Evolutionary conservation across 2,888 invertebrate species (phyloP), one percentile per base, ranked within the genome.

Genomic region (Crossocerus cetratus): DNA sequence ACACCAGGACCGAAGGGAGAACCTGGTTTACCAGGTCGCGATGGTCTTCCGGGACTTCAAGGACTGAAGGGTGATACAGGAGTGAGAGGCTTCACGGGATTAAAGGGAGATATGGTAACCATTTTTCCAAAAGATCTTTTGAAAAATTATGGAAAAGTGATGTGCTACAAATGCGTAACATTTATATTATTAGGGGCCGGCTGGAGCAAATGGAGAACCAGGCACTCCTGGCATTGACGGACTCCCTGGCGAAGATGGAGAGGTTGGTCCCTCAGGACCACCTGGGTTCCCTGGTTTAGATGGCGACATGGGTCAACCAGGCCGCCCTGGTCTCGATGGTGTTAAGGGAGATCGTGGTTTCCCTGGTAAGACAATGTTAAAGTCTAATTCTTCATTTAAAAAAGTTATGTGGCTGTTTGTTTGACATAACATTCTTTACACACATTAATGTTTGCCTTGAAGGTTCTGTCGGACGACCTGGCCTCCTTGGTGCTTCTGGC

Each of bases 221-320:
- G 94, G 94, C 8, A 77, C 89, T 63, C 93, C 93, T 61, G 94
- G 95, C 43, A 83, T 92, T 23, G 92, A 93, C 82, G 94, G 94
- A 21, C 69, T 90, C 32, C 93, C 93, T 3, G 95, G 96, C 0
- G 86, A 86, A 70, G 91, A 91, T 72, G 96, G 96, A 42, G 91
- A 92, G 0, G 85, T 89, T 14, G 96, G 96, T 65, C 87, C 91
- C 0, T 91, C 92, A 0, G 96, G 96, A 54, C 85, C 90, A 18
- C 85, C 90, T 18, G 97, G 97, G 14, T 91, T 91, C 55, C 93
- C 93, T 60, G 97, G 97, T 3, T 90, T 91, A 42, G 94, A 93
- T 87, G 97, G 97, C 65, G 94, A 95, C 67, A 90, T 89, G 69
- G 97, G 97, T 57, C 86, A 91, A n/a, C 91, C 93, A 1, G 93